Evolutionary conservation across 1,140 invertebrate species (phyloP).

Genomic region (Charaxes varanes): DNA sequence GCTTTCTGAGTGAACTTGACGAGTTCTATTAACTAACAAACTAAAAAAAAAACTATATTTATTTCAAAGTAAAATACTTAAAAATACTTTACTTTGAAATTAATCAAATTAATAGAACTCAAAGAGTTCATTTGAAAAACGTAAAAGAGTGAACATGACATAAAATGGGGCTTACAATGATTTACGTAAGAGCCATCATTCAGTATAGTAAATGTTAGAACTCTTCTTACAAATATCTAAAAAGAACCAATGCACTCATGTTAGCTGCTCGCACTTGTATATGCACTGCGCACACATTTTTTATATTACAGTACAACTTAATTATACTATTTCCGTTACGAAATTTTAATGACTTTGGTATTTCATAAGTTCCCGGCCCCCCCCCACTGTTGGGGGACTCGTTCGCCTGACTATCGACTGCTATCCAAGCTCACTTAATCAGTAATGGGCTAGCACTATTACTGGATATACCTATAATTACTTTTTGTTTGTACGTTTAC

Average conservation of each 20-base stretch:
- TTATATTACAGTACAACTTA: constrained; percentile 63
- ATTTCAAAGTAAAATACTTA: too few species aligned
- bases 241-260: constrained; percentile 46
- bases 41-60: too few species aligned
- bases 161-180: too few species aligned
- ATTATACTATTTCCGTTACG: constrained; percentile 64
- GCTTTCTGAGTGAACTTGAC: too few species aligned
- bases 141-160: too few species aligned
- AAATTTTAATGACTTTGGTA: constrained; percentile 72
- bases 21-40: too few species aligned
- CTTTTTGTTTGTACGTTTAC: constrained; percentile 69
- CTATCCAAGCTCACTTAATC: constrained; percentile 44
- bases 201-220: too few species aligned
- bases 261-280: constrained; percentile 70
- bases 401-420: constrained; percentile 27
- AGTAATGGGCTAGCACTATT: constrained; percentile 60
- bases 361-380: constrained; percentile 41
- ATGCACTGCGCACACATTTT: constrained; percentile 55
- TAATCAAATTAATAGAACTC: too few species aligned
- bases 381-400: too few species aligned
- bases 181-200: too few species aligned
- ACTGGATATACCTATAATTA: constrained; percentile 60
- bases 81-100: too few species aligned
- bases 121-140: too few species aligned
- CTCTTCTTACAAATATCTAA: constrained; percentile 55